Conservation (phyloP, 2,888 invertebrate species). For the Argyresthia goedartella region DNA sequence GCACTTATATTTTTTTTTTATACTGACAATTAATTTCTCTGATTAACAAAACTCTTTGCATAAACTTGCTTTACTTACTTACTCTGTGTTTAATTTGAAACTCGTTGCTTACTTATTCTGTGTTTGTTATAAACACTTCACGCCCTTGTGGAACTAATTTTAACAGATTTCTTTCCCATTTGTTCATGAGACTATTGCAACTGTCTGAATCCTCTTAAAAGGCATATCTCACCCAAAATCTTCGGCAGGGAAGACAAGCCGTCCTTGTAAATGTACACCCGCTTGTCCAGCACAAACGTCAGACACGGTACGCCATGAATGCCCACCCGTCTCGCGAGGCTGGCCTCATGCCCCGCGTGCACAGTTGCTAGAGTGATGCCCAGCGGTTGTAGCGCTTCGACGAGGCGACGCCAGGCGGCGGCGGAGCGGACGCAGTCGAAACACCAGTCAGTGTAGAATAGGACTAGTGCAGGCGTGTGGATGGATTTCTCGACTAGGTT, state of each 20-base stretch:
- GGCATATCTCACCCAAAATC: constrained; percentile 76
- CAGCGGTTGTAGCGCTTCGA: constrained; percentile 87
- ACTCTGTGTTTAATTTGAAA: too few relatives aligned
- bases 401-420: constrained; percentile 85
- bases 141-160: too few relatives aligned
- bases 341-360: constrained; percentile 87
- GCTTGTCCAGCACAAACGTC: constrained; percentile 85
- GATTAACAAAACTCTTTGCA: too few relatives aligned
- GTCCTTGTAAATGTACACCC: constrained; percentile 86
- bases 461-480: constrained; percentile 85
- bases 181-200: too few relatives aligned
- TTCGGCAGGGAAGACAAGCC: constrained; percentile 83
- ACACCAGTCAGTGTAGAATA: constrained; percentile 96
- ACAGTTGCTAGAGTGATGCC: constrained; percentile 17
- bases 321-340: constrained; percentile 82
- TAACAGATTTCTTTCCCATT: too few relatives aligned
- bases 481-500: constrained; percentile 87
- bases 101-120: too few relatives aligned
- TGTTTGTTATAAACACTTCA: too few relatives aligned
- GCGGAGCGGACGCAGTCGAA: constrained; percentile 92
- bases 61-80: too few relatives aligned
- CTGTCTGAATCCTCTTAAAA: too few relatives aligned
- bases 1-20: too few relatives aligned
- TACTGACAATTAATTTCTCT: too few relatives aligned
- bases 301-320: constrained; percentile 87